Evolutionary conservation across 2,113 vertebrate species (phyloP), one percentile per base, ranked within the genome.

Genomic region (Cricetomys ansorgei): DNA sequence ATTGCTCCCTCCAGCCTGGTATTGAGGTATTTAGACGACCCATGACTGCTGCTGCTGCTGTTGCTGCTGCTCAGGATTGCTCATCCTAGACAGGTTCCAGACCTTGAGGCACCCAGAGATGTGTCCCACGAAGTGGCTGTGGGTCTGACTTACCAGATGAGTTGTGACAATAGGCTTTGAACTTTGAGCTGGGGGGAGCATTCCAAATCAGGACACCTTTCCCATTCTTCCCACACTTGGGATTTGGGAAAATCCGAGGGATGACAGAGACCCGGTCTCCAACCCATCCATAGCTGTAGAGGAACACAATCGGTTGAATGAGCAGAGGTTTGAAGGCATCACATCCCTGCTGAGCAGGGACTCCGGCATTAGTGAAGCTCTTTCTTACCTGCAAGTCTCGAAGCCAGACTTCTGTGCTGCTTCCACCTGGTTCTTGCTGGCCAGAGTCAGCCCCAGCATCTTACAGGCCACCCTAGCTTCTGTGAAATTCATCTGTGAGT

Each of bases 361-460:
- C 37, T 70, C n/a, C 16, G 15, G 37, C 65, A 40, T 57, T 2
- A 34, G 55, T 19, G 86, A 72, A 67, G 59, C n/a, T 86, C 29
- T 89, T 76, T 80, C 96, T 94, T 96, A 99, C 99, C 98, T 99
- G 99, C 99, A 99, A 0, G 99, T 99, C 97, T 99, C 99, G 69
- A 99, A 99, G 65, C 99, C 99, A 59, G 96, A 94, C 0, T 25
- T 89, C n/a, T 97, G 79, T 21, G 99, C 99, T 16, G 90, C 92
- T 73, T 98, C 91, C 23, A 99, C 97, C 94, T 99, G 98, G 0
- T 96, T 76, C 97, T 98, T 99, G 62, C 97, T 98, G 94, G 99
- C 99, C 29, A 99, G 27, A 53, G 86, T 96, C 48, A 99, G 97
- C 29, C 98, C 98, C 25, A 99, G 92, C 8, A 85, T 84, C 5